Base-by-base conservation (phyloP, 2,888 invertebrate species). In the Exephanes ischioxanthus region DNA sequence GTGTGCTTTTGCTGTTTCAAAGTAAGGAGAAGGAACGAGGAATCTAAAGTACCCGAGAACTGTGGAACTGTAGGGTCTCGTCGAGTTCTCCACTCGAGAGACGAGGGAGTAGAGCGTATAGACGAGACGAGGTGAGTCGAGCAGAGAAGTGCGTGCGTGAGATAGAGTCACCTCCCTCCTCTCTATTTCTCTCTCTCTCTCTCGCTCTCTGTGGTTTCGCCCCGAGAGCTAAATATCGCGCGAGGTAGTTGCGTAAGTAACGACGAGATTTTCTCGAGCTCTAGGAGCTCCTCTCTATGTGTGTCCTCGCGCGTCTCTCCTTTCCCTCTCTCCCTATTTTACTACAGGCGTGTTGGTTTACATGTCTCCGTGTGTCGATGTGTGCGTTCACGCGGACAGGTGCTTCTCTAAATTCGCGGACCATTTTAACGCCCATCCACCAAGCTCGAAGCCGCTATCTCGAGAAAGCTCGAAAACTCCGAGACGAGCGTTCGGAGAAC, bases 181-280 rank as follows among this genome's bases (percentile, higher is more conserved):
- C 63, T 67, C 45, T 6, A 6, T 26, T 16, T 72, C 84, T 85
- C 84, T 78, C 75, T 68, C 73, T 22, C 66, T 67, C 63, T 58
- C 45, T 14, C 14, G n/a, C 30, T 72, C 84, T 85, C 84, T 78
- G 88, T 87, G 87, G 84, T 87, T 90, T 88, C 86, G 88, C 88
- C 87, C 88, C 89, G 89, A 91, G 89, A 91, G 91, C 92, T 92
- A 92, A 92, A 92, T 91, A 91, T 91, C 91, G 91, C 91, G 80
- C 88, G 86, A 88, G 89, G 89, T 86, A 86, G 88, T 92, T 92
- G 91, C 92, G 90, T 92, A 92, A 92, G 90, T 89, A 86, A 88
- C 89, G 86, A 73, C 79, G 79, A 80, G 58, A 16, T 77, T 83
- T 80, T 61, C 61, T 30, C 77, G 61, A 55, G 76, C 77, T 73